Conservation (phyloP, 2,888 invertebrate genomes). For the Tipula vernalis region DNA sequence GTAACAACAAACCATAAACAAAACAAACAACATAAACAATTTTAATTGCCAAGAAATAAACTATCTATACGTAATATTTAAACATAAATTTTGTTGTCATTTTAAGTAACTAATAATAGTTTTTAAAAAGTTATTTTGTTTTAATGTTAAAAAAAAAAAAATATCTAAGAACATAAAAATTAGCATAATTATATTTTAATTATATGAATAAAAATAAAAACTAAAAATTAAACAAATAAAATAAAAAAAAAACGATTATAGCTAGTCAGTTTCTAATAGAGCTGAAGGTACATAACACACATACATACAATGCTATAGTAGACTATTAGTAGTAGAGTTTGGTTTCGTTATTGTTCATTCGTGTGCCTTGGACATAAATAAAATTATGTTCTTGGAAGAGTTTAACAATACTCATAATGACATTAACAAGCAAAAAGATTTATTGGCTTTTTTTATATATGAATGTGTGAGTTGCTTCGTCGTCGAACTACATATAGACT, state of each 20-base stretch:
- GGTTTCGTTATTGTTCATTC: background rate
- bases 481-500: background rate
- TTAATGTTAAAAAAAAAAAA: background rate
- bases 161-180: background rate
- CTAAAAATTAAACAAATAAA: background rate
- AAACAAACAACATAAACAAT: background rate
- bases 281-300: background rate
- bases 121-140: background rate
- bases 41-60: background rate
- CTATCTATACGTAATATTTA: background rate
- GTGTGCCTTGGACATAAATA: background rate
- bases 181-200: slow-evolving; percentile 4
- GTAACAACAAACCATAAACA: background rate
- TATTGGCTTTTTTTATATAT: background rate
- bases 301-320: background rate
- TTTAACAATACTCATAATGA: background rate
- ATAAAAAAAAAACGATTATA: background rate
- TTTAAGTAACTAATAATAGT: background rate
- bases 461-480: background rate
- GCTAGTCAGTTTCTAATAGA: background rate
- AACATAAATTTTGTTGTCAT: background rate
- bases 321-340: background rate
- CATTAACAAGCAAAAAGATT: background rate
- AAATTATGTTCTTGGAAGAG: background rate
- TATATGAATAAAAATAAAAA: background rate